A percentile compares a stretch with the other conserved stretches of the same genome.
Evolutionary conservation across 2,888 invertebrate species (phyloP).

Genomic region (Macrostomum cliftonense): DNA sequence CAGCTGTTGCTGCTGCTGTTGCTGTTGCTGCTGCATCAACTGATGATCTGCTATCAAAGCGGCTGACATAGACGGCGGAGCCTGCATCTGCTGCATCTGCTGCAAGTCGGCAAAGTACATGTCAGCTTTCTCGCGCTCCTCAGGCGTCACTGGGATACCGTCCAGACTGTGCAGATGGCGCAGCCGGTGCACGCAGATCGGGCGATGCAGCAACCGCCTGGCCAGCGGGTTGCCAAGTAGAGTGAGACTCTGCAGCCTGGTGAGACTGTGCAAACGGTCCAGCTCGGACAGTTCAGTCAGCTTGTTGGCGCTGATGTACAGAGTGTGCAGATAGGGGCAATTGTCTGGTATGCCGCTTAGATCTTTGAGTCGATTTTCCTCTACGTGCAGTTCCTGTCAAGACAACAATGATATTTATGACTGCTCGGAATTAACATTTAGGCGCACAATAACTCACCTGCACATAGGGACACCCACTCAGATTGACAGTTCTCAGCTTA

Average conservation of each 20-base stretch:
- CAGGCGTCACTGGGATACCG: constrained; percentile 31
- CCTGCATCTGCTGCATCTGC: constrained; percentile 3
- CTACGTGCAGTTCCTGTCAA: constrained; percentile 32
- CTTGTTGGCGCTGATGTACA: constrained; percentile 35
- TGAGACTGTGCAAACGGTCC: constrained; percentile 28
- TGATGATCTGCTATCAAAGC: constrained; percentile 6
- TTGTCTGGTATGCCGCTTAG: too few relatives aligned
- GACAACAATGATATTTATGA: too few relatives aligned
- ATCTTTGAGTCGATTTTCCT: constrained; percentile 29
- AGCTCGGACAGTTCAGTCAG: constrained; percentile 32
- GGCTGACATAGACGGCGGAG: constrained; percentile 1
- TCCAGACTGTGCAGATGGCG: constrained; percentile 31
- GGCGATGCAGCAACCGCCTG: constrained; percentile 30
- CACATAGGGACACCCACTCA: too few relatives aligned
- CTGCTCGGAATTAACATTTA: too few relatives aligned
- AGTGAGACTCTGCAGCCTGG: constrained; percentile 30
- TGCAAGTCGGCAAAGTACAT: constrained; percentile 30
- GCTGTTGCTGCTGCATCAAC: not conserved
- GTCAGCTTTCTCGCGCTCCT: constrained; percentile 33
- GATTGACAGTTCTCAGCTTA: constrained; percentile 26
- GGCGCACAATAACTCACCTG: too few relatives aligned
- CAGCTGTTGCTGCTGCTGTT: too few relatives aligned
- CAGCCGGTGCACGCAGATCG: constrained; percentile 27
- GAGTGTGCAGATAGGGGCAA: constrained; percentile 19
- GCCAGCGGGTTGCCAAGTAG: constrained; percentile 35